These are phyloP conservation scores for Phocoena sinus DNA, from an alignment of 2,113 vertebrate species.

Conservation along the genomic window DNA sequence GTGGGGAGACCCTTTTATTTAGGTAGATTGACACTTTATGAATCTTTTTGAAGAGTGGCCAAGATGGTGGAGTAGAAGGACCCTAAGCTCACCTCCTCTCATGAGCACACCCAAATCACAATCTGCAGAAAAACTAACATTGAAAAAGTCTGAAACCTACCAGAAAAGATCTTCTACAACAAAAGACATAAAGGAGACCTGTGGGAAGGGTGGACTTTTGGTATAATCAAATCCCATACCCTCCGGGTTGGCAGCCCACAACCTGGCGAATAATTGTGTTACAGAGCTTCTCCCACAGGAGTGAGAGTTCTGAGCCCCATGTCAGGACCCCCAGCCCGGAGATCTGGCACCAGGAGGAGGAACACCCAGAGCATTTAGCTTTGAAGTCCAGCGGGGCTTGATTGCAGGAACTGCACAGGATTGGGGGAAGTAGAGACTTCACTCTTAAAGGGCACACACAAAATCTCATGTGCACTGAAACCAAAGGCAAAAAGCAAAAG, in stretches of 20 bases:
- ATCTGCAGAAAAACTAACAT: not conserved
- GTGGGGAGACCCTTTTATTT: not conserved
- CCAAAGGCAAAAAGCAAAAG: accelerated
- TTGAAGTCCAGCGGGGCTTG: not conserved
- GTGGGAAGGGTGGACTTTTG: not conserved
- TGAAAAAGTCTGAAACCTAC: no score
- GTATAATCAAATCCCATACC: not conserved
- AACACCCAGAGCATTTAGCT: not conserved
- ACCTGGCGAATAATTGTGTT: not conserved
- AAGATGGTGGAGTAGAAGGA: not conserved
- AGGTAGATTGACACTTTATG: not conserved
- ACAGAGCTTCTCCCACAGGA: not conserved
- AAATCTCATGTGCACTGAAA: not conserved
- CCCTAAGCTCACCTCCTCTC: not conserved
- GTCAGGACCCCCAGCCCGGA: not conserved
- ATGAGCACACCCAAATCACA: not conserved
- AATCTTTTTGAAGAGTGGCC: not conserved
- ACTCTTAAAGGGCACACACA: not conserved
- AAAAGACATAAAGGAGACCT: not conserved
- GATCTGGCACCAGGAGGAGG: not conserved
- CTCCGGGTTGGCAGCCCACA: not conserved
- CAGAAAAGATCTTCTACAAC: not conserved
- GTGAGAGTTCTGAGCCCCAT: not conserved
- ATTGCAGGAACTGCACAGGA: not conserved
- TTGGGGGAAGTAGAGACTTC: not conserved